Evolutionary conservation across 2,888 invertebrate genomes (phyloP).

Genomic region (Lasioglossum vierecki): DNA sequence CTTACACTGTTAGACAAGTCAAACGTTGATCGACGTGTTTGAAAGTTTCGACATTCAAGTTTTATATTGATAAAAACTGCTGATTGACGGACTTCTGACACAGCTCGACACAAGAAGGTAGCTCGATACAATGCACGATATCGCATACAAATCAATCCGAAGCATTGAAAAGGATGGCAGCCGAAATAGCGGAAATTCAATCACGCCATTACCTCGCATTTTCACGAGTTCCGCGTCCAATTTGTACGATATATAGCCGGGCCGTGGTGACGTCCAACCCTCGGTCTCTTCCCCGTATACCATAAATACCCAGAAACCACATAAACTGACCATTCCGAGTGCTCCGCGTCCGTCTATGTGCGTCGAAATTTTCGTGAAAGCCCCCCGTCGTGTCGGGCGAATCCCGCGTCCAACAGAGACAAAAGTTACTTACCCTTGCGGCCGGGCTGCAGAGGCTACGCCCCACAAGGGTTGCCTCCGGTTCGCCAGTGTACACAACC

Average conservation of each 20-base stretch:
- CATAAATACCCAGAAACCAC: conserved; percentile 75
- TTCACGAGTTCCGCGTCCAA: conserved; percentile 72
- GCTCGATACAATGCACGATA: neutral
- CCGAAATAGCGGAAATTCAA: conserved; percentile 67
- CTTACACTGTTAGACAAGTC: too few species aligned
- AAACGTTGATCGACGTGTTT: too few species aligned
- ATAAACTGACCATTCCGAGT: conserved; percentile 74
- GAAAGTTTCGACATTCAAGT: too few species aligned
- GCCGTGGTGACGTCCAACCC: conserved; percentile 32
- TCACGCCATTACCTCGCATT: conserved; percentile 72
- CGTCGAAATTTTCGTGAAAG: conserved; percentile 53
- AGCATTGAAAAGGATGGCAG: conserved; percentile 36
- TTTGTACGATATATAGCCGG: conserved; percentile 73
- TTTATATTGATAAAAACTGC: too few species aligned
- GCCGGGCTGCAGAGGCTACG: conserved; percentile 63
- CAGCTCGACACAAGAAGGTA: neutral
- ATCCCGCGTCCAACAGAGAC: conserved; percentile 51
- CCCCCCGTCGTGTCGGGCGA: conserved; percentile 44
- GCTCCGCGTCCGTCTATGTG: conserved; percentile 48
- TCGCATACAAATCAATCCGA: neutral
- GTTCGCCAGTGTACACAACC: conserved; percentile 60
- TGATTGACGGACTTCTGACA: neutral
- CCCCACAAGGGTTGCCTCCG: conserved; percentile 61
- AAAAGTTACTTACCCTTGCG: conserved; percentile 67
- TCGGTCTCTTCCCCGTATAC: conserved; percentile 45